Evolutionary conservation across 2,888 invertebrate genomes (phyloP).

Genomic region (Automeris io): DNA sequence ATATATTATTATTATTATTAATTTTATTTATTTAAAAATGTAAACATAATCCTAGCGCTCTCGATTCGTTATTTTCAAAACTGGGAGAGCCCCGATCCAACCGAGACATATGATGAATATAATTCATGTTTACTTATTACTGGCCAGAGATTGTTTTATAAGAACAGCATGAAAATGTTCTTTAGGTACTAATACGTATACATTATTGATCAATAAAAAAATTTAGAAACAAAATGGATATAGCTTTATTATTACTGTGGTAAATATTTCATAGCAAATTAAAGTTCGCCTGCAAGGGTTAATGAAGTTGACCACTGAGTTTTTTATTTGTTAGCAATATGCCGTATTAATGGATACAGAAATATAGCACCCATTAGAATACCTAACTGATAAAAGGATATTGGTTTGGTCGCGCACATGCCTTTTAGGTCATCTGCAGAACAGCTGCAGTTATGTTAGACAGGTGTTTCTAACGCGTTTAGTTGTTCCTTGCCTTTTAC

Average conservation of each 20-base stretch:
- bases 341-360: slow-evolving; percentile 28
- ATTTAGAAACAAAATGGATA: slow-evolving; percentile 2
- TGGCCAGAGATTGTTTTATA: too few species aligned
- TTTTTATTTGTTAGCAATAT: slow-evolving; percentile 15
- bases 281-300: slow-evolving; percentile 10
- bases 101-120: too few species aligned
- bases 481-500: slow-evolving; percentile 20
- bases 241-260: not conserved
- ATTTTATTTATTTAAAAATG: too few species aligned
- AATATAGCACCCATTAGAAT: slow-evolving; percentile 24
- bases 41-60: too few species aligned
- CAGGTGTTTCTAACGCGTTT: slow-evolving; percentile 60
- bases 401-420: slow-evolving; percentile 25
- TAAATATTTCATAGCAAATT: slow-evolving; percentile 7
- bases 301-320: slow-evolving; percentile 25
- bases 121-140: too few species aligned
- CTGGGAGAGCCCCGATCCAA: too few species aligned
- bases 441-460: slow-evolving; percentile 57
- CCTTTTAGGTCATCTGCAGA: slow-evolving; percentile 35
- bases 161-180: not conserved
- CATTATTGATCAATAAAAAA: not conserved
- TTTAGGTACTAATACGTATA: slow-evolving; percentile 3
- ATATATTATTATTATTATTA: too few species aligned
- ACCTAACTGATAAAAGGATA: slow-evolving; percentile 27
- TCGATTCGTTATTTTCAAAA: too few species aligned